These are phyloP conservation scores for Muntiacus muntjak DNA, from an alignment of 2,113 vertebrate genomes.

Conservation along the genomic window DNA sequence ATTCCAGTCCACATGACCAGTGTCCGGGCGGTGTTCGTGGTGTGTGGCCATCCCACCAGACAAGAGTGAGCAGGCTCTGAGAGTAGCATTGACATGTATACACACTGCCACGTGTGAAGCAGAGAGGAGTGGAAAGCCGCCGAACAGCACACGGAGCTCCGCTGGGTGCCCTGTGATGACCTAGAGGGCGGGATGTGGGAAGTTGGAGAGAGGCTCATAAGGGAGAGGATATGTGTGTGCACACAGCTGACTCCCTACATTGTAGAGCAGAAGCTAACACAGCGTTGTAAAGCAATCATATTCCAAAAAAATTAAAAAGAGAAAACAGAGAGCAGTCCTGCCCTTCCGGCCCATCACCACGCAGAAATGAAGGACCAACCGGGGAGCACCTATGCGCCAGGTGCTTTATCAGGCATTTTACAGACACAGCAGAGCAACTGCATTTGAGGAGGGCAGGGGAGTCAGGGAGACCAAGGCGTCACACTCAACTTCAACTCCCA, in stretches of 20 bases:
- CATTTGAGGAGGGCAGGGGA: neutral
- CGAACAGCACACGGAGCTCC: neutral
- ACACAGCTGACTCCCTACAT: neutral
- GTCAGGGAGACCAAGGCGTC: neutral
- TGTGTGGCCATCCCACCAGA: neutral
- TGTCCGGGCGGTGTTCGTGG: neutral
- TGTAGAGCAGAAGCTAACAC: neutral
- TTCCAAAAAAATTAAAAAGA: neutral
- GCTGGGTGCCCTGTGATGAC: neutral
- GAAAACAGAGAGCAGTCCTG: neutral
- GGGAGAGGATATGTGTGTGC: neutral
- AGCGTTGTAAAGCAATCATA: neutral
- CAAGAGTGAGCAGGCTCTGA: neutral
- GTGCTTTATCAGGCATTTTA: too few relatives aligned
- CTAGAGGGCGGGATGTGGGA: neutral
- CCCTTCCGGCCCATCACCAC: neutral
- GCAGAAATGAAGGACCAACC: neutral
- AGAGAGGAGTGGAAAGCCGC: neutral
- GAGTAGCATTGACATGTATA: neutral
- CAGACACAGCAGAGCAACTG: neutral
- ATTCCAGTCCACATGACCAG: conserved; percentile 5
- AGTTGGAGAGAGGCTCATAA: neutral
- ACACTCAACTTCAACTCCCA: neutral
- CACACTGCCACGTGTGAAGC: neutral
- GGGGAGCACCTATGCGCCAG: neutral